Percentiles rank a stretch among this genome's conserved stretches.
Conservation (phyloP, 2,888 invertebrate species). For the Morinoia aosen region DNA sequence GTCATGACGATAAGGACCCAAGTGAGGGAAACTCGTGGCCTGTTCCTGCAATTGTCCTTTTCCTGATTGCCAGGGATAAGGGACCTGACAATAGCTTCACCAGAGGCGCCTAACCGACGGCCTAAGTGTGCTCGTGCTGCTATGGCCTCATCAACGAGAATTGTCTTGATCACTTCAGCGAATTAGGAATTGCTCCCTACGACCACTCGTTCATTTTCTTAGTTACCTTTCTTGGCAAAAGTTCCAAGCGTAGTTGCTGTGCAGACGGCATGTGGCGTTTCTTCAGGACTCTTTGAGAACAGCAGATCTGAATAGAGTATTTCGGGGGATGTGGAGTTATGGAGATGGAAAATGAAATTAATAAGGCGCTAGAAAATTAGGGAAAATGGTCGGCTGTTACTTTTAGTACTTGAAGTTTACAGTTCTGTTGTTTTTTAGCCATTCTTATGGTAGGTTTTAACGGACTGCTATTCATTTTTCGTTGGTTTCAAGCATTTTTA, state of each 20-base stretch:
- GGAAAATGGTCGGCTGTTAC: not conserved
- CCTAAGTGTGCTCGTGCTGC: constrained; percentile 41
- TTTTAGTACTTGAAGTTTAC: not conserved
- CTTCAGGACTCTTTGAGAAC: not conserved
- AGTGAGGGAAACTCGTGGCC: constrained; percentile 49
- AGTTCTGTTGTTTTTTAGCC: not conserved
- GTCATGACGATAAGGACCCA: constrained; percentile 50
- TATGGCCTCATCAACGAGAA: constrained; percentile 46
- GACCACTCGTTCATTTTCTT: not conserved
- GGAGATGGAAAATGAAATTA: not conserved
- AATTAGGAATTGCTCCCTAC: constrained; percentile 19
- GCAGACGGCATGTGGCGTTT: not conserved
- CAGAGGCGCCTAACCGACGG: constrained; percentile 51
- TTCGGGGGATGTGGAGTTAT: not conserved
- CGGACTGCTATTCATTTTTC: not conserved
- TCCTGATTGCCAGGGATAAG: constrained; percentile 52
- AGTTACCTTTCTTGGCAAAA: not conserved
- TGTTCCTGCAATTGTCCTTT: constrained; percentile 51
- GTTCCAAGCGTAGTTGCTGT: not conserved
- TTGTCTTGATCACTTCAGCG: constrained; percentile 36
- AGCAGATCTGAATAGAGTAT: not conserved
- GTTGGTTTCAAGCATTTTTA: not conserved
- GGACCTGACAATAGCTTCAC: constrained; percentile 36
- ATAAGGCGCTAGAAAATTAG: not conserved
- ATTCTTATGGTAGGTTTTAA: not conserved